Evolutionary conservation across 2,888 invertebrate species (phyloP).

Genomic region (Rhaphigaster nebulosa): DNA sequence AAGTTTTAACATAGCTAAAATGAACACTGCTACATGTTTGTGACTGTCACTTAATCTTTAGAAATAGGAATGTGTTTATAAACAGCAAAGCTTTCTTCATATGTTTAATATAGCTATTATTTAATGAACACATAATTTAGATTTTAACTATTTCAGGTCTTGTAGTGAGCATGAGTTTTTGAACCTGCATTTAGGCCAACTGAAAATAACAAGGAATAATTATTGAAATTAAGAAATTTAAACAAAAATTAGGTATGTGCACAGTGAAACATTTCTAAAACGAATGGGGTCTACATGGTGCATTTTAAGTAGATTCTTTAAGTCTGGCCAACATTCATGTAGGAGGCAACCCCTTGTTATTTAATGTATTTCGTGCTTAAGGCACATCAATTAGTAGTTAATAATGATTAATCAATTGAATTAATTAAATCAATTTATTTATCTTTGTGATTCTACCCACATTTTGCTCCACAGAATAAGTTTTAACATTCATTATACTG

Average conservation of each 20-base stretch:
- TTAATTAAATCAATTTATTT: background rate
- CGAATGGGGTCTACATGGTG: background rate
- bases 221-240: background rate
- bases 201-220: background rate
- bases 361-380: background rate
- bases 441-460: background rate
- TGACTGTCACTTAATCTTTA: background rate
- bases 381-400: background rate
- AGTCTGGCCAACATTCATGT: background rate
- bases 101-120: background rate
- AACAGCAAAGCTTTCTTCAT: background rate
- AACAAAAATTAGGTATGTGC: background rate
- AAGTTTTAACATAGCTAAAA: background rate
- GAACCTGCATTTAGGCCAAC: constrained; percentile 2
- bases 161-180: constrained; percentile 6
- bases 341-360: background rate
- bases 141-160: constrained; percentile 3
- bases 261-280: background rate
- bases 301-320: no score
- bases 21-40: background rate
- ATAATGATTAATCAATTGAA: background rate
- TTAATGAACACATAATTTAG: constrained; percentile 42
- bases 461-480: background rate
- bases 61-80: constrained; percentile 21
- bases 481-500: no score